phyloP scores from a whole-genome alignment of 2,888 invertebrate genomes.

The Brachyptera putata region DNA sequence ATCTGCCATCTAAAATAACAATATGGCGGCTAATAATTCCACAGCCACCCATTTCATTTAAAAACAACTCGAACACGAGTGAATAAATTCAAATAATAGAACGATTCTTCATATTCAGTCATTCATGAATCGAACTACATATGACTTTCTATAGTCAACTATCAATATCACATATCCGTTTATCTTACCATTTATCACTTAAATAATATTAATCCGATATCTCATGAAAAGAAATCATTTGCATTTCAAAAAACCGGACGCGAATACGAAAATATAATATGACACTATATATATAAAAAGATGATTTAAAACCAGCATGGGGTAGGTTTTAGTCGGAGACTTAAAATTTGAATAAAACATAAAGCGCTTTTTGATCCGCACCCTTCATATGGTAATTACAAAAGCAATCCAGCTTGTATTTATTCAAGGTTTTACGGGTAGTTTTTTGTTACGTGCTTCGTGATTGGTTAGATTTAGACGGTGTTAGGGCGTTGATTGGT shows the following conservation, averaged over 20 bases:
- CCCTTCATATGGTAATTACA: conserved; percentile 3
- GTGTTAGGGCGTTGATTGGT: conserved; percentile 18
- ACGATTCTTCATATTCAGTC: too few species aligned
- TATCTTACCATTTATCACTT: conserved; percentile 1
- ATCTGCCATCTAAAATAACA: not conserved
- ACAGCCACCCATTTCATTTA: not conserved
- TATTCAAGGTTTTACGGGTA: not conserved
- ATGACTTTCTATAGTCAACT: too few species aligned
- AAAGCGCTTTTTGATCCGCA: not conserved
- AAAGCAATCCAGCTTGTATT: not conserved
- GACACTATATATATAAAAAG: too few species aligned
- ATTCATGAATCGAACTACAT: too few species aligned
- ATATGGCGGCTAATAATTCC: not conserved
- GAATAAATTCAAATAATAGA: not conserved
- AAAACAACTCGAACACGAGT: not conserved
- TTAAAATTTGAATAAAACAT: too few species aligned
- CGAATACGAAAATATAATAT: too few species aligned
- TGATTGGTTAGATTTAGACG: not conserved
- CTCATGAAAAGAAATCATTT: not conserved
- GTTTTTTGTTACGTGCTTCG: not conserved
- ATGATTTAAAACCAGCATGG: too few species aligned
- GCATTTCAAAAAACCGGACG: not conserved
- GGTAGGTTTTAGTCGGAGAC: too few species aligned
- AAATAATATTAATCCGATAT: conserved; percentile 4
- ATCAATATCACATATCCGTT: not conserved